A percentile compares a stretch with the other conserved stretches of the same genome.
Evolutionary conservation across 2,113 vertebrate species (phyloP).

Genomic region (Formicarius rufipectus): DNA sequence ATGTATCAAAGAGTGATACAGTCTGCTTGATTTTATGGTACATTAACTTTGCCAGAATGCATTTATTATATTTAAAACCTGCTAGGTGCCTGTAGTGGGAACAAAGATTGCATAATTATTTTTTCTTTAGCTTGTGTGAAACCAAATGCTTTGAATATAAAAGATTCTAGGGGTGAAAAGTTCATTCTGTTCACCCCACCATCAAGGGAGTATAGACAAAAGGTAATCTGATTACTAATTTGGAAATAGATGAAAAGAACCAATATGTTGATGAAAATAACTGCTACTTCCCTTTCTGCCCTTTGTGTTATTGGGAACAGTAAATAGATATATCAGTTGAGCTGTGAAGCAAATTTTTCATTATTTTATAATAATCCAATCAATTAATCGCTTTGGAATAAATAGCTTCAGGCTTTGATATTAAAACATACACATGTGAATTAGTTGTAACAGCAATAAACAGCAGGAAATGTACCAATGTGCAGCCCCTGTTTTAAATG

Average conservation of each 20-base stretch:
- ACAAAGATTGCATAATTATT: constrained; percentile 62
- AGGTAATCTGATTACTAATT: constrained; percentile 50
- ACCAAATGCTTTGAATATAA: constrained; percentile 43
- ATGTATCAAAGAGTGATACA: constrained; percentile 39
- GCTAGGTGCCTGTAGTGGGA: constrained; percentile 47
- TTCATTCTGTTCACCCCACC: constrained; percentile 20
- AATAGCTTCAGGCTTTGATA: constrained; percentile 23
- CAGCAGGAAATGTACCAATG: background rate
- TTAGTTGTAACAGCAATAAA: background rate
- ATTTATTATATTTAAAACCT: constrained; percentile 65
- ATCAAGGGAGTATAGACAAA: background rate
- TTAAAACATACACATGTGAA: background rate
- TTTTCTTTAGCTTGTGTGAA: constrained; percentile 42
- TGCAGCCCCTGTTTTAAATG: constrained; percentile 27
- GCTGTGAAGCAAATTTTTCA: constrained; percentile 49
- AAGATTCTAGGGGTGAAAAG: constrained; percentile 46
- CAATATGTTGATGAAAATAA: constrained; percentile 39
- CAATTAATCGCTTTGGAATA: constrained; percentile 53
- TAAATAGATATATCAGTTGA: constrained; percentile 49
- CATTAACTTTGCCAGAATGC: constrained; percentile 58
- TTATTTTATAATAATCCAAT: constrained; percentile 51
- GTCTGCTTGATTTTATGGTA: constrained; percentile 59
- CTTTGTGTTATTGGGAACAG: background rate
- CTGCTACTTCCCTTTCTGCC: background rate
- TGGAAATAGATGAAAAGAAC: constrained; percentile 50